These are phyloP conservation scores for Ectropis crepuscularia DNA, from an alignment of 2,888 invertebrate genomes.

Conservation along the genomic window DNA sequence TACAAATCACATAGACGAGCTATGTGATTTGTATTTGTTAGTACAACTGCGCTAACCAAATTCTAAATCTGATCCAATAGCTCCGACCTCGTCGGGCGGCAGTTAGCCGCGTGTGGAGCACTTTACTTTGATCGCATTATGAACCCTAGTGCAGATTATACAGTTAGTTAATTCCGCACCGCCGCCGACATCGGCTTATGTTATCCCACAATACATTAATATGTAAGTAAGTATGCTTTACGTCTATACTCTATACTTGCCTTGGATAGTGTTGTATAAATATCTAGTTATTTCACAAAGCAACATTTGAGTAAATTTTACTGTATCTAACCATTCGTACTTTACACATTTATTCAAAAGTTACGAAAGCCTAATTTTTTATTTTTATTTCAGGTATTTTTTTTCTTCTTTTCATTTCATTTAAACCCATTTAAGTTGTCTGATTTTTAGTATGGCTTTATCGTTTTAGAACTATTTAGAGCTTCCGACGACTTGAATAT, in stretches of 20 bases:
- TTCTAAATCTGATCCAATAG: slow-evolving; percentile 23
- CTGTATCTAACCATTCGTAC: too few species aligned
- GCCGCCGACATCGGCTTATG: slow-evolving; percentile 51
- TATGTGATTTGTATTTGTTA: slow-evolving; percentile 6
- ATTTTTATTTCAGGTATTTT: too few species aligned
- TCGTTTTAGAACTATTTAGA: too few species aligned
- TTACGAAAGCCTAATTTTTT: too few species aligned
- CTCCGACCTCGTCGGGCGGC: slow-evolving; percentile 10
- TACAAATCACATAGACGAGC: too few species aligned
- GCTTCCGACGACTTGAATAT: too few species aligned
- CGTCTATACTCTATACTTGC: slow-evolving; percentile 9
- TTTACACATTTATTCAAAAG: too few species aligned
- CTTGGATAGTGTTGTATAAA: slow-evolving; percentile 4
- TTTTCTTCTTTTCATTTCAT: too few species aligned
- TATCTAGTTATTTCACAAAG: too few species aligned
- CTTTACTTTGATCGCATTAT: slow-evolving; percentile 30
- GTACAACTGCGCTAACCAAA: slow-evolving; percentile 22
- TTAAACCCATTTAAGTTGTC: too few species aligned
- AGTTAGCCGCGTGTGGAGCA: slow-evolving; percentile 14
- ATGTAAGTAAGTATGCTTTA: slow-evolving; percentile 13
- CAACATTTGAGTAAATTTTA: too few species aligned
- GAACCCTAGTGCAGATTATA: slow-evolving; percentile 40
- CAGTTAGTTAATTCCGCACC: slow-evolving; percentile 58
- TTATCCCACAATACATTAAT: slow-evolving; percentile 39
- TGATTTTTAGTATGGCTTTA: too few species aligned